Conservation (phyloP, 2,113 vertebrate genomes). For the Astatoreochromis straeleni region DNA sequence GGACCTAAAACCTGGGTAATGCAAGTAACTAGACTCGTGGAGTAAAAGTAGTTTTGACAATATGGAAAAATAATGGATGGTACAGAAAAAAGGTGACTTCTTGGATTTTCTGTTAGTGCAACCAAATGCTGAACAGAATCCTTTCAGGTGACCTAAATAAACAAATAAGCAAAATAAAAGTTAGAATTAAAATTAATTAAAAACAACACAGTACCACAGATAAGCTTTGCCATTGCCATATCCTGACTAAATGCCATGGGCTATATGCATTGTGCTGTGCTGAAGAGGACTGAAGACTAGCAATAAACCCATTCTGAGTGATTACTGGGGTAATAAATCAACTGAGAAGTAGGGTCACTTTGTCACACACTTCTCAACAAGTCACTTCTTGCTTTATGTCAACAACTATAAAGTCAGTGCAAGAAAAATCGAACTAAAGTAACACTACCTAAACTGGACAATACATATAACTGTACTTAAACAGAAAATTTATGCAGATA, state of each 20-base stretch:
- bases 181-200: background rate
- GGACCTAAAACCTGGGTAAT: background rate
- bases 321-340: background rate
- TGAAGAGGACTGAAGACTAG: background rate
- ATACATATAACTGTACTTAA: background rate
- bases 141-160: background rate
- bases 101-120: background rate
- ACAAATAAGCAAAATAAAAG: background rate
- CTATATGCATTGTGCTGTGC: background rate
- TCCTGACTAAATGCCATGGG: background rate
- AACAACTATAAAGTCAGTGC: background rate
- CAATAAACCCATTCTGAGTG: background rate
- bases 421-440: background rate
- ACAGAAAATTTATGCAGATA: background rate
- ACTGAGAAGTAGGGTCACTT: background rate
- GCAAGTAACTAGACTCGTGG: background rate
- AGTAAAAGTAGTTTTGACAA: background rate
- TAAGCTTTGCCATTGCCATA: background rate
- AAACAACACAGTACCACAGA: background rate
- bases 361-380: background rate
- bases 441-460: background rate
- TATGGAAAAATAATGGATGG: background rate
- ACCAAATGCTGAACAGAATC: background rate
- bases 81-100: background rate
- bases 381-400: background rate